phyloP scores from a whole-genome alignment of 2,888 invertebrate species.

The Tetrapedia diversipes region DNA sequence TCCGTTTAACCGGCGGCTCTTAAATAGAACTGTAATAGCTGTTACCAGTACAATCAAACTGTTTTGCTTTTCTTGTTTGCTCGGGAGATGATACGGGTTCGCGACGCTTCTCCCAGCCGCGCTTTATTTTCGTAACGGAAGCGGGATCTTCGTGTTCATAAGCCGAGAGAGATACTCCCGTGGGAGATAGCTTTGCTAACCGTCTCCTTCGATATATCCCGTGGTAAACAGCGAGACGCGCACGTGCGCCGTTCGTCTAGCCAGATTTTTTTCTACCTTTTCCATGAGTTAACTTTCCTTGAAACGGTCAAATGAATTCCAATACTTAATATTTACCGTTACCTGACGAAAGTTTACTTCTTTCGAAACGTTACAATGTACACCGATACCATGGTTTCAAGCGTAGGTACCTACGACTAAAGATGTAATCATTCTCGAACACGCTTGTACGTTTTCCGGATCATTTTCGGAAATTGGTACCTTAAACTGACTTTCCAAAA shows the following conservation, averaged over 20 bases:
- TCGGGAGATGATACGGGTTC: constrained; percentile 54
- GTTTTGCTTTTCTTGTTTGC: constrained; percentile 48
- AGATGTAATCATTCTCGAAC: constrained; percentile 6
- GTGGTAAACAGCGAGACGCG: constrained; percentile 26
- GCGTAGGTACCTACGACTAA: not conserved
- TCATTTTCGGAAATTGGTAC: constrained; percentile 54
- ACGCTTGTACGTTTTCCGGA: constrained; percentile 24
- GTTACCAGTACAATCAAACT: constrained; percentile 53
- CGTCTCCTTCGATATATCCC: constrained; percentile 63
- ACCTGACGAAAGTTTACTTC: not conserved
- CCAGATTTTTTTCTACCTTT: constrained; percentile 7
- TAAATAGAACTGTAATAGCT: constrained; percentile 33
- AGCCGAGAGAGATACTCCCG: constrained; percentile 47
- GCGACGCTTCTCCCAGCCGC: constrained; percentile 41
- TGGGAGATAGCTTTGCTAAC: constrained; percentile 59
- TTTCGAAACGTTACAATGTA: not conserved
- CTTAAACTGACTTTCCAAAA: constrained; percentile 41
- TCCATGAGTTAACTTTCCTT: constrained; percentile 11
- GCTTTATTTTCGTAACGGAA: constrained; percentile 73
- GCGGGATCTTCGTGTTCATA: constrained; percentile 51
- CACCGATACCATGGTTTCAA: not conserved
- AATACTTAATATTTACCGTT: not conserved
- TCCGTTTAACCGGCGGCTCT: constrained; percentile 4
- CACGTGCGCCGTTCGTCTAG: constrained; percentile 36
- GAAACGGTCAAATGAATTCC: not conserved